Base-by-base conservation (phyloP, 2,797 vertebrate genomes). In the Lepus townsendii region DNA sequence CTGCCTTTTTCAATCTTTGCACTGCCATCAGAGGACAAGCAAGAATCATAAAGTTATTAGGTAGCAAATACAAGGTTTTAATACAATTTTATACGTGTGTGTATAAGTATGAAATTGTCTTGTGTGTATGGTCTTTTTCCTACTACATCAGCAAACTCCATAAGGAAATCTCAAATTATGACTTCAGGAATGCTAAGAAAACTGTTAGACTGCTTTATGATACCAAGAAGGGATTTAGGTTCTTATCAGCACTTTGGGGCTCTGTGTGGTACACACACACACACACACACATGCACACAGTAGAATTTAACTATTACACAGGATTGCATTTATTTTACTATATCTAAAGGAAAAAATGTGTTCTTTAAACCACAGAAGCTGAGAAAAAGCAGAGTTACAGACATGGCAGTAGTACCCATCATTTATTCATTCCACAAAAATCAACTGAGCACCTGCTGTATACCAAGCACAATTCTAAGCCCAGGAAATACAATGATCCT, bases 341-440 rank as follows among this genome's bases (percentile, higher is more conserved):
- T 68, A 86, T 42, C 71, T 65, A 87, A 88, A 76, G 22, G 65
- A 78, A 95, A 95, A 91, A 75, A 62, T 52, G 69, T 77, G 17
- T 82, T 10, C 30, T 85, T 96, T 63, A 65, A 96, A 57, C 9
- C 47, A 90, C 12, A 9, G 38, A 93, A 95, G 42, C 30, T 86
- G 50, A 90, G 47, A 92, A 92, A 97, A 95, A 96, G 27, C 42
- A 83, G 24, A 89, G 24, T 90, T 54, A 83, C 38, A 86, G 12
- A 85, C 30, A 78, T 80, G 32, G 19, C 87, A 42, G 62, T 32
- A 84, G 65, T 90, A 62, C 12, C 54, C 32, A 82, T 77, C 35
- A 92, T 63, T 91, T 73, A 84, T 26, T 93, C 83, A 93, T 63
- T 82, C 80, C 38, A 76, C 24, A 88, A 92, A 94, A 42, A 12